Evolutionary conservation across 2,888 invertebrate species (phyloP), one percentile per base, ranked within the genome.

Genomic region (Lasiommata megera): DNA sequence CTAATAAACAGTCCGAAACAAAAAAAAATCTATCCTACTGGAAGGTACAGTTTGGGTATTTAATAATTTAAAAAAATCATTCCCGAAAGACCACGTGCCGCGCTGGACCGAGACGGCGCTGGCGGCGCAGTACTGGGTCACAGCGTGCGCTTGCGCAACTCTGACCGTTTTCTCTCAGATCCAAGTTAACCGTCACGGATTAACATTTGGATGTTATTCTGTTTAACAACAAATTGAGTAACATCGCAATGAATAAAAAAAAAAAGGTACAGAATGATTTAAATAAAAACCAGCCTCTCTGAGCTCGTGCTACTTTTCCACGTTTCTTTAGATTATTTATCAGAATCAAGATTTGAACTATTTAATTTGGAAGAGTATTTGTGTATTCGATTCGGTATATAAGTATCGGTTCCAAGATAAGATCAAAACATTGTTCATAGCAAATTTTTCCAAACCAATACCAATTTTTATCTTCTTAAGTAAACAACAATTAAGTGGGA

Each of bases 51-150:
- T 28, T 31, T 31, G 31, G 31, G 5, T 1, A 34, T 9, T 34
- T 11, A 34, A 11, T 34, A 11, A 11, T 3, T 3, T 34, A 11
- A 1, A 34, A 11, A 34, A 3, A 9, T 3, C 34, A 11, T 34
- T 48, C 54, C 37, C 46, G 54, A 56, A 56, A 51, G 38, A 63
- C 68, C 88, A 87, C 88, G 88, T 87, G 88, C 77, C 85, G 79
- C 87, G 69, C 56, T 77, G 77, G 80, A 84, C 77, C 87, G 84
- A 74, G 68, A 84, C 86, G 76, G 59, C 37, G 67, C 72, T 69
- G 73, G 71, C 69, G 67, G 59, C 47, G 61, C 62, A 65, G 61
- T 64, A 65, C 66, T 74, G 66, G 75, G 76, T 76, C 76, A 76
- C 67, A 68, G 63, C 70, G 58, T 68, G 65, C 67, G 63, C 67